These are phyloP conservation scores for Cosmia trapezina DNA, from an alignment of 2,888 invertebrate genomes.

Conservation along the genomic window DNA sequence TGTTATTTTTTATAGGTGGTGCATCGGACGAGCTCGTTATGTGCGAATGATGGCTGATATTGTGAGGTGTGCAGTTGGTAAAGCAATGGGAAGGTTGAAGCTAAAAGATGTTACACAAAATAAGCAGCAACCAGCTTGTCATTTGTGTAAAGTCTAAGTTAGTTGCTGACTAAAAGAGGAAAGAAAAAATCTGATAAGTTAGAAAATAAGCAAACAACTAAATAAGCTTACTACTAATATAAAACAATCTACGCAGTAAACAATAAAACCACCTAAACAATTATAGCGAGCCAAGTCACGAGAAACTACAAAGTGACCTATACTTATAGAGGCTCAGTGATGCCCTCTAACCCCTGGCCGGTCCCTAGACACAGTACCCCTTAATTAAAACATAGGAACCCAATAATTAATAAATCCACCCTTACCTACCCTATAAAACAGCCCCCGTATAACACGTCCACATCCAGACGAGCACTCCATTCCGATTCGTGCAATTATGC, in stretches of 20 bases:
- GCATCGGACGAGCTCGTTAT: conserved; percentile 65
- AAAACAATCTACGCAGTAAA: no score
- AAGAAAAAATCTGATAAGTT: no score
- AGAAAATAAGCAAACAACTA: no score
- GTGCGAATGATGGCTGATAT: conserved; percentile 61
- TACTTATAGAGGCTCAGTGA: background rate
- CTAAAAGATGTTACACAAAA: background rate
- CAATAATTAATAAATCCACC: conserved; percentile 38
- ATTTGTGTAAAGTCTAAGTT: no score
- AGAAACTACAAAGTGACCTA: background rate
- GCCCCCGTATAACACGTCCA: conserved; percentile 27
- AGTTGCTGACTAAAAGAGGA: no score
- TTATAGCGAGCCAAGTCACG: background rate
- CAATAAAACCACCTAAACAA: no score
- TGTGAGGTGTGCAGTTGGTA: conserved; percentile 45
- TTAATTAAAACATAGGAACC: conserved; percentile 41
- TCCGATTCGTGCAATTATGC: conserved; percentile 70
- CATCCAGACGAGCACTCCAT: conserved; percentile 53
- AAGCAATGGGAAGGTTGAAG: conserved; percentile 30
- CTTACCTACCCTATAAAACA: conserved; percentile 4
- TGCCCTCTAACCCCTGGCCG: background rate
- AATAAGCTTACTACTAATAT: no score
- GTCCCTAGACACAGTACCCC: conserved; percentile 11
- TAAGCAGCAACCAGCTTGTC: no score
- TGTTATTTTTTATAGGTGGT: conserved; percentile 71